Evolutionary conservation across 1,140 invertebrate genomes (phyloP).

Genomic region (Lycorma delicatula): DNA sequence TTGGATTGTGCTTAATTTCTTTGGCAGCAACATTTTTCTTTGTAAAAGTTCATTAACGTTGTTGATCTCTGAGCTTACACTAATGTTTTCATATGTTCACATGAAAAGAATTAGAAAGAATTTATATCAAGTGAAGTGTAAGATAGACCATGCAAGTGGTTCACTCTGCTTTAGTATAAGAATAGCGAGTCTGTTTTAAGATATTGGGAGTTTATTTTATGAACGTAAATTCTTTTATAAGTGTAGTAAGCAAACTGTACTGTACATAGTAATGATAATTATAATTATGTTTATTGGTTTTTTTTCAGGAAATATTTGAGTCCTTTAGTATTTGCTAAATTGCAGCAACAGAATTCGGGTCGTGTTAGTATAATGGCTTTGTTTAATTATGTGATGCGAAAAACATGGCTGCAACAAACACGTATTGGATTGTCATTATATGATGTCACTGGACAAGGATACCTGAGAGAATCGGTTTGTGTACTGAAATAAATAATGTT

Average conservation of each 20-base stretch:
- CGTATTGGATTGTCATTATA: constrained; percentile 87
- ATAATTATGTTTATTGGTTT: not conserved
- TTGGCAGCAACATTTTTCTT: too few species aligned
- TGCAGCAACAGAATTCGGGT: constrained; percentile 62
- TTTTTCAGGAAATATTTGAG: constrained; percentile 63
- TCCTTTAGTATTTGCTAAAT: constrained; percentile 73
- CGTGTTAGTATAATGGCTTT: constrained; percentile 71
- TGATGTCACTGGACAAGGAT: constrained; percentile 87
- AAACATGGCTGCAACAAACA: constrained; percentile 90
- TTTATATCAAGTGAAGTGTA: not conserved
- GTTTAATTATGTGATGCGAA: constrained; percentile 92
- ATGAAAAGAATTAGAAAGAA: not conserved
- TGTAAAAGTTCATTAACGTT: too few species aligned
- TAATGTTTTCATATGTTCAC: too few species aligned
- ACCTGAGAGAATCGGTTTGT: constrained; percentile 73
- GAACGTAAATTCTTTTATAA: not conserved
- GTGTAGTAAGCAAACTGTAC: not conserved
- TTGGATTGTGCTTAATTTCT: too few species aligned
- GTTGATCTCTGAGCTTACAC: too few species aligned
- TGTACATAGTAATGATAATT: not conserved
- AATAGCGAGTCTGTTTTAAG: not conserved
- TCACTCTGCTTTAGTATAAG: not conserved
- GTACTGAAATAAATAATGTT: not conserved
- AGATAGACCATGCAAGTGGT: not conserved
- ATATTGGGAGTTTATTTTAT: not conserved